A percentile compares a stretch with the other conserved stretches of the same genome.
phyloP scores from a whole-genome alignment of 2,113 vertebrate species.

The Gopherus flavomarginatus region DNA sequence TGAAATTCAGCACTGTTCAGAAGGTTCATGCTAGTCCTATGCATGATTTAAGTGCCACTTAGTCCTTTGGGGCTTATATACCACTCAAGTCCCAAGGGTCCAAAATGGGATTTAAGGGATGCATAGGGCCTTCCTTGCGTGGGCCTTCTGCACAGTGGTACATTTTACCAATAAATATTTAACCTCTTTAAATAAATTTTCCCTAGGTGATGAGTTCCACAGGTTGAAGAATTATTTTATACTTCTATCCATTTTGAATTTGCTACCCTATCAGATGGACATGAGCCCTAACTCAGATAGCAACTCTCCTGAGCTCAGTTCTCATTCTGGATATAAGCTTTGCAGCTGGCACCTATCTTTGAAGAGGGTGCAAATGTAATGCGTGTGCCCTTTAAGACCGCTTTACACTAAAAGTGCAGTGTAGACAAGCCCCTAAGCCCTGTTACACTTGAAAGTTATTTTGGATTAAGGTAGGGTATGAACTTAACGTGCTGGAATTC shows the following conservation, averaged over 20 bases:
- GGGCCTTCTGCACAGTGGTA: neutral
- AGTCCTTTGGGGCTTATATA: neutral
- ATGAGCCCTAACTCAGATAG: neutral
- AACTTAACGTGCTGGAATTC: neutral
- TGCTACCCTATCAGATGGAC: too few relatives aligned
- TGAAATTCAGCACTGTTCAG: neutral
- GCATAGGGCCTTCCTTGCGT: neutral
- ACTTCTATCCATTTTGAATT: neutral
- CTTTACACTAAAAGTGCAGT: neutral
- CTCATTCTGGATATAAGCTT: neutral
- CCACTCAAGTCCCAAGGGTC: rapidly evolving
- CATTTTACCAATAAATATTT: neutral
- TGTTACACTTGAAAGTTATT: neutral
- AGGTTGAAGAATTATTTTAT: neutral
- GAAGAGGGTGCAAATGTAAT: neutral
- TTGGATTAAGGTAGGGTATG: neutral
- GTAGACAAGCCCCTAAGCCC: neutral
- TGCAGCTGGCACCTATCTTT: neutral
- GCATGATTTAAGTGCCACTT: neutral
- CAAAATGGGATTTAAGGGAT: neutral
- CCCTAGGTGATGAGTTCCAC: neutral
- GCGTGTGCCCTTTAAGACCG: neutral
- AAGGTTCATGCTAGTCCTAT: neutral
- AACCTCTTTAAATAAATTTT: neutral
- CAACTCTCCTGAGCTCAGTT: neutral